A percentile compares a stretch with the other conserved stretches of the same genome.
Conservation (phyloP, 2,113 vertebrate genomes). For the Salvelinus alpinus region DNA sequence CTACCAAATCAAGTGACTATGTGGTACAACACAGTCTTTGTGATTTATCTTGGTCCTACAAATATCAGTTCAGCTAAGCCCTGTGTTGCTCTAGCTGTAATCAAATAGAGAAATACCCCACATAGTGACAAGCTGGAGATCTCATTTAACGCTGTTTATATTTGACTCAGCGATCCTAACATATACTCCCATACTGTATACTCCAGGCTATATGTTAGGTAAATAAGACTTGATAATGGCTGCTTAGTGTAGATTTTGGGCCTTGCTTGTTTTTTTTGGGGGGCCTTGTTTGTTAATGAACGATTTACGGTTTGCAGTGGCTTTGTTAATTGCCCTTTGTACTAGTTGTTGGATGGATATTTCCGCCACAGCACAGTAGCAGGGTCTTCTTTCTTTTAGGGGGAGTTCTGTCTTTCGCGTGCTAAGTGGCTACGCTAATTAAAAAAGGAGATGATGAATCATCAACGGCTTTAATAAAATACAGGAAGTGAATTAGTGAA, state of each 20-base stretch:
- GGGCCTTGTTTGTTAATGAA: conserved; percentile 67
- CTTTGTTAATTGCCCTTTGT: conserved; percentile 71
- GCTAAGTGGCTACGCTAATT: conserved; percentile 55
- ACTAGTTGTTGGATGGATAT: conserved; percentile 48
- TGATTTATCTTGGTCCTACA: conserved; percentile 60
- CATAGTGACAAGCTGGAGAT: no score
- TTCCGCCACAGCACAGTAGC: conserved; percentile 42
- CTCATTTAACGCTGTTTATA: no score
- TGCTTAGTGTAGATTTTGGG: no score
- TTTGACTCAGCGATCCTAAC: no score
- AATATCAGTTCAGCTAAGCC: conserved; percentile 74
- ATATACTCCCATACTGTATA: no score
- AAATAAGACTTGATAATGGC: no score
- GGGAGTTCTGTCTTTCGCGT: conserved; percentile 27
- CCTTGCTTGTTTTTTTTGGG: conserved; percentile 63
- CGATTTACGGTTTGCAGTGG: conserved; percentile 68
- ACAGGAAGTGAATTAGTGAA: conserved; percentile 22
- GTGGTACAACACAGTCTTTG: conserved; percentile 54
- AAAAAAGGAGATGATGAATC: conserved; percentile 53
- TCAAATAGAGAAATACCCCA: no score
- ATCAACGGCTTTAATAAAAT: conserved; percentile 29
- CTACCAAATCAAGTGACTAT: conserved; percentile 36
- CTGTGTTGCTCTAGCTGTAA: conserved; percentile 47
- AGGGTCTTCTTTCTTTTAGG: conserved; percentile 45
- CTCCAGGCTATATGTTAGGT: no score